Evolutionary conservation across 2,797 vertebrate species (phyloP).

Genomic region (Amazona ochrocephala): DNA sequence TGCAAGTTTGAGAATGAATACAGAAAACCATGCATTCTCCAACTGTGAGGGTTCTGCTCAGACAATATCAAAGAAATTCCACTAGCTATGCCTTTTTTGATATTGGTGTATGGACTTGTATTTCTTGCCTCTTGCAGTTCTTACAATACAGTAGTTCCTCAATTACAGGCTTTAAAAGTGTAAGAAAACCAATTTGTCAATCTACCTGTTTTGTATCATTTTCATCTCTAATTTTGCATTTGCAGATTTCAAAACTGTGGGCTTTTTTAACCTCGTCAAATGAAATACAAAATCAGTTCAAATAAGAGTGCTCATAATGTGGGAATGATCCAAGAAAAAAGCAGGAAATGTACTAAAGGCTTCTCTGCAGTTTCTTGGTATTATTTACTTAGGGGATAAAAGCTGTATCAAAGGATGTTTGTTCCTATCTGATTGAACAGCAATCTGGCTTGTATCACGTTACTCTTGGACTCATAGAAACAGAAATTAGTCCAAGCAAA

Average conservation of each 20-base stretch:
- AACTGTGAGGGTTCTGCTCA: background rate
- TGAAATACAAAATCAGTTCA: background rate
- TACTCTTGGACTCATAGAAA: background rate
- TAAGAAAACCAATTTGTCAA: background rate
- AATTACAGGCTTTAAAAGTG: background rate
- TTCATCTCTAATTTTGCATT: background rate
- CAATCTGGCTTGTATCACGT: conserved; percentile 14
- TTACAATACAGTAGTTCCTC: background rate
- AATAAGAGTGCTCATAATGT: background rate
- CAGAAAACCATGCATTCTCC: background rate
- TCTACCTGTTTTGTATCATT: background rate
- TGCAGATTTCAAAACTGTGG: background rate
- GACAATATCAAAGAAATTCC: background rate
- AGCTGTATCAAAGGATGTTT: conserved; percentile 28
- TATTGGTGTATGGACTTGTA: background rate
- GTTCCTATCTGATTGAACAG: conserved; percentile 15
- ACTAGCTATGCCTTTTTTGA: background rate
- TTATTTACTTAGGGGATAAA: conserved; percentile 47
- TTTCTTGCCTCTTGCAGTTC: background rate
- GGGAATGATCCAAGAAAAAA: conserved; percentile 23
- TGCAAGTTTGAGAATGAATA: background rate
- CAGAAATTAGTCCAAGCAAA: background rate
- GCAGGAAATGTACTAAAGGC: conserved; percentile 23
- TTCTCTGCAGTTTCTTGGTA: background rate
- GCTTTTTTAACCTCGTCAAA: background rate